A percentile compares a stretch with the other conserved stretches of the same genome.
These are phyloP conservation scores for Styela clava DNA, from an alignment of 23 tunicate genomes.

Conservation along the genomic window DNA sequence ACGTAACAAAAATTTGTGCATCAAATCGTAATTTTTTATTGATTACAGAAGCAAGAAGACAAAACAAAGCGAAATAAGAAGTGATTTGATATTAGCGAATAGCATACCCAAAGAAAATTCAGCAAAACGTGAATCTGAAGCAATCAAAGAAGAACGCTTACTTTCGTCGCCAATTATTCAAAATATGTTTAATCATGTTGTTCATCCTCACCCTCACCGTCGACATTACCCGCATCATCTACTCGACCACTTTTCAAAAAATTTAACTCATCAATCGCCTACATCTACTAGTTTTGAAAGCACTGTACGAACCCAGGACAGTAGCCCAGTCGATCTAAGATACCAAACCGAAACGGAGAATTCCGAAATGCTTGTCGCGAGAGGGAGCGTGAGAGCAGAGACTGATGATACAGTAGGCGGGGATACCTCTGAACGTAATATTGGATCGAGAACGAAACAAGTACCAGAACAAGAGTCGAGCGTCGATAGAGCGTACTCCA, in stretches of 20 bases:
- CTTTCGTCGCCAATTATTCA: background rate
- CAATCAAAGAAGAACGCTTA: too few species aligned
- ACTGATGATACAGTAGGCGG: background rate
- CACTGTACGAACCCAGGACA: background rate
- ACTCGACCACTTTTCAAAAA: conserved; percentile 55
- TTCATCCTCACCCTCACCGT: conserved; percentile 77
- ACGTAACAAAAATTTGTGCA: too few species aligned
- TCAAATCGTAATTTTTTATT: too few species aligned
- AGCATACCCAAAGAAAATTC: too few species aligned
- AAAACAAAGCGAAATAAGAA: too few species aligned
- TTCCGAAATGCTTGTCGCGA: background rate
- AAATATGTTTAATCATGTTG: conserved; percentile 28
- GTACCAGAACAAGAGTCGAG: background rate
- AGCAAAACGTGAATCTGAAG: too few species aligned
- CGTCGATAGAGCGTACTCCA: background rate
- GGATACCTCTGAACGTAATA: background rate
- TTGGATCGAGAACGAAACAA: background rate
- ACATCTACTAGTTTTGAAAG: background rate
- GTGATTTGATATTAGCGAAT: too few species aligned
- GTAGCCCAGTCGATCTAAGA: background rate
- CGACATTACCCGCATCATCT: conserved; percentile 73
- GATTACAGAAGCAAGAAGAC: too few species aligned
- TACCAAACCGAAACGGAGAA: background rate
- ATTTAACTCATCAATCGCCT: background rate
- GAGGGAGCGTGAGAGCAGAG: background rate